Evolutionary conservation across 2,888 invertebrate species (phyloP), one percentile per base, ranked within the genome.

Genomic region (Syrista parreyssii): DNA sequence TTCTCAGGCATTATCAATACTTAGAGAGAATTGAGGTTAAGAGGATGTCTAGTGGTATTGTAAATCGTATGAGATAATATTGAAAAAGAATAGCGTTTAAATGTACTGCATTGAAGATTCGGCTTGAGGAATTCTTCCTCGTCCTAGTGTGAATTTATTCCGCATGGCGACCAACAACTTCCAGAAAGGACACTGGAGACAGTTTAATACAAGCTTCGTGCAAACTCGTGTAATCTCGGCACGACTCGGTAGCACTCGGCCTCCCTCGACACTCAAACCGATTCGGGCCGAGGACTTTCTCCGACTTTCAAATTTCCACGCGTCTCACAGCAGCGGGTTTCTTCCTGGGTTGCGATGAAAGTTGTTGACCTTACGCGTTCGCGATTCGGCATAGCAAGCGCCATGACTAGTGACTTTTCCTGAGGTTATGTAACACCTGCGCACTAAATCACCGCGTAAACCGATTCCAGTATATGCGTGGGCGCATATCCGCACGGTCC

Each of bases 281-380:
- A 55, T 23, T 55, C 55, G 23, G 55, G 55, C 55, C 55, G 55
- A 55, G 76, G 86, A 90, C 89, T 89, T 89, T 89, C 90, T 87
- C 89, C 88, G 87, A 89, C 89, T 89, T 90, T 90, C 90, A 89
- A 89, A 89, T 90, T 89, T 89, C 87, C 55, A 55, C 55, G 55
- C 23, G 55, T 15, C 55, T 55, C 55, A 4, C 55, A 23, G 55
- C 55, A 55, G 15, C 55, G 55, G 55, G 55, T 55, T 55, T 55
- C 55, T 55, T 55, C 55, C 55, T 55, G 55, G 23, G 23, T 55
- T 55, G 55, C 55, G 55, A 55, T 55, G 55, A 55, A 55, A 55
- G 55, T 55, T 55, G 55, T 55, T 55, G 23, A 55, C 55, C 55
- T 55, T 55, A 55, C 55, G 55, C 55, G 55, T 2, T 55, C 55